Percentiles rank a stretch among this genome's conserved stretches.
These are phyloP conservation scores for Piezodorus guildinii DNA, from an alignment of 1,140 invertebrate species.

Conservation along the genomic window DNA sequence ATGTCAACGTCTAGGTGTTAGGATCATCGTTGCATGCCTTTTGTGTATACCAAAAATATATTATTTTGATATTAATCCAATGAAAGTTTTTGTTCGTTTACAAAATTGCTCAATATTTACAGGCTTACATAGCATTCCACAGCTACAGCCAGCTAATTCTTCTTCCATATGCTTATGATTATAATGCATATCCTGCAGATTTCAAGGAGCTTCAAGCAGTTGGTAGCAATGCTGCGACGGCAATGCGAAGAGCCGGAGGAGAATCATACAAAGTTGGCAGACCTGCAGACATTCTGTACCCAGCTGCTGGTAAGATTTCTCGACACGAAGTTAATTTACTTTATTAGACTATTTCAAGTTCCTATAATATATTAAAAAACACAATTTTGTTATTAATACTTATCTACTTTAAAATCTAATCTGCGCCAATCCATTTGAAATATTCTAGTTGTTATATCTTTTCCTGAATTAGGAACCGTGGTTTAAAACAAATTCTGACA, in stretches of 20 bases:
- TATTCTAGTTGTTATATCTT: too few species aligned
- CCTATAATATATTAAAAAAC: too few species aligned
- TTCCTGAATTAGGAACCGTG: too few species aligned
- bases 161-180: slow-evolving; percentile 53
- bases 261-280: slow-evolving; percentile 60
- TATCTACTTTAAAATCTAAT: too few species aligned
- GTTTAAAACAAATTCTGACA: too few species aligned
- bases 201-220: slow-evolving; percentile 46
- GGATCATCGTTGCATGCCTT: too few species aligned
- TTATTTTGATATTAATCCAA: slow-evolving; percentile 23
- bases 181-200: slow-evolving; percentile 38
- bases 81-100: slow-evolving; percentile 15
- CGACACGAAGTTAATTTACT: too few species aligned
- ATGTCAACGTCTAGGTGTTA: too few species aligned
- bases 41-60: too few species aligned
- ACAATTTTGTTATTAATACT: too few species aligned
- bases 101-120: slow-evolving; percentile 4
- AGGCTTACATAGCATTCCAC: slow-evolving; percentile 52
- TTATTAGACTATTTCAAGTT: too few species aligned
- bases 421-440: too few species aligned
- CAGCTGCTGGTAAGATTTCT: slow-evolving; percentile 43
- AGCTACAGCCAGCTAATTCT: slow-evolving; percentile 55
- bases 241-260: slow-evolving; percentile 53
- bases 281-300: slow-evolving; percentile 60
- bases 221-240: slow-evolving; percentile 52